phyloP scores from a whole-genome alignment of 1,140 invertebrate species.

The Psilanteris sp. region DNA sequence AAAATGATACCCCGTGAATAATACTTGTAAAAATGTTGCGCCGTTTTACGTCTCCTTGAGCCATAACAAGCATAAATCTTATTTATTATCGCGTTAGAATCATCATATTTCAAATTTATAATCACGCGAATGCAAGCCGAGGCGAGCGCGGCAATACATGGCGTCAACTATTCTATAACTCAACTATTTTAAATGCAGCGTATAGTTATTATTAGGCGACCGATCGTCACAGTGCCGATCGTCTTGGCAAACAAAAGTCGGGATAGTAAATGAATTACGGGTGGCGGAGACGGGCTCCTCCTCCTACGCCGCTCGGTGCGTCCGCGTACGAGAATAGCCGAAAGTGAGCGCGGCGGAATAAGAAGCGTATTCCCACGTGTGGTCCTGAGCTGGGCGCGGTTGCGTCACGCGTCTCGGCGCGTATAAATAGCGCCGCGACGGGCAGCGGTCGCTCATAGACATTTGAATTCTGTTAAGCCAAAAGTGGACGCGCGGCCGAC shows the following conservation, averaged over 20 bases:
- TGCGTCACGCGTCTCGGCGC: constrained; percentile 49
- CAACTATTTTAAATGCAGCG: too few relatives aligned
- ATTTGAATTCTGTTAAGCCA: constrained; percentile 9
- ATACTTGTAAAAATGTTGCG: too few relatives aligned
- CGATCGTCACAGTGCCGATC: constrained; percentile 4
- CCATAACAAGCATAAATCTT: too few relatives aligned
- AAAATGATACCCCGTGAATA: too few relatives aligned
- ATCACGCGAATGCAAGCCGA: too few relatives aligned
- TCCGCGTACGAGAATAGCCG: constrained; percentile 48
- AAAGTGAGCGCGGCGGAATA: constrained; percentile 22
- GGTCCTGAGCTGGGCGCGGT: constrained; percentile 46
- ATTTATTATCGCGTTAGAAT: too few relatives aligned
- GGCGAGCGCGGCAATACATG: too few relatives aligned
- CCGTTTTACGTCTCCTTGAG: too few relatives aligned
- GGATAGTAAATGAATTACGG: constrained; percentile 16
- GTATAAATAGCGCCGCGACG: constrained; percentile 20
- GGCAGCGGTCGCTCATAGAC: constrained; percentile 15
- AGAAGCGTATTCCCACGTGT: constrained; percentile 59
- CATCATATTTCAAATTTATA: too few relatives aligned
- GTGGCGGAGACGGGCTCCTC: too few relatives aligned
- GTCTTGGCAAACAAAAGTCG: constrained; percentile 20
- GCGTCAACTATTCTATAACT: too few relatives aligned
- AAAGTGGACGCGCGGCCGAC: constrained; percentile 2
- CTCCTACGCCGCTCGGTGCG: constrained; percentile 41
- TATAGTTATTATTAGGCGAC: too few relatives aligned